phyloP scores from a whole-genome alignment of 2,113 vertebrate genomes.

The Odocoileus virginianus region DNA sequence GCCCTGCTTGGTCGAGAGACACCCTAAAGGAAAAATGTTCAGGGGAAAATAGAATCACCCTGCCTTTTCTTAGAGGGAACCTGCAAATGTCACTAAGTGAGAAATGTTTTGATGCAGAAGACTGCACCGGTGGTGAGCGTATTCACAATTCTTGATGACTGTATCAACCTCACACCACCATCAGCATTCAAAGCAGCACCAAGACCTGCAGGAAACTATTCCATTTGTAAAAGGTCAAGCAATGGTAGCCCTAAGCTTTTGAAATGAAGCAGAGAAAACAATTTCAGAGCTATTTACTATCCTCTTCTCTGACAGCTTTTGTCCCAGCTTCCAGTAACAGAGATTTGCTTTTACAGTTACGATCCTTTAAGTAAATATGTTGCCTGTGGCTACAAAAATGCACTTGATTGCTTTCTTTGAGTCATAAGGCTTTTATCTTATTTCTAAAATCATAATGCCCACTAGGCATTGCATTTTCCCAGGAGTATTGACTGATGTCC shows the following conservation, averaged over 20 bases:
- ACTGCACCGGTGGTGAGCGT: conserved; percentile 78
- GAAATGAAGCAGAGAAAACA: conserved; percentile 82
- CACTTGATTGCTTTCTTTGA: conserved; percentile 76
- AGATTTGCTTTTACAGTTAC: conserved; percentile 78
- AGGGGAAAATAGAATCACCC: conserved; percentile 34
- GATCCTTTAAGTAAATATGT: conserved; percentile 80
- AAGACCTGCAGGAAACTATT: conserved; percentile 81
- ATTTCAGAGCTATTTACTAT: conserved; percentile 82
- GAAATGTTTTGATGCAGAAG: conserved; percentile 81
- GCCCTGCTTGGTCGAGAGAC: neutral
- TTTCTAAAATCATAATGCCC: conserved; percentile 76
- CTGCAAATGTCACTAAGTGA: conserved; percentile 81
- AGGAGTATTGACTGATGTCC: conserved; percentile 60
- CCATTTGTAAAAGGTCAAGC: conserved; percentile 83
- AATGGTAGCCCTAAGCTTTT: conserved; percentile 79
- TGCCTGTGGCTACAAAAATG: conserved; percentile 74
- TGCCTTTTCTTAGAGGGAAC: conserved; percentile 80
- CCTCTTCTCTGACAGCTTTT: conserved; percentile 76
- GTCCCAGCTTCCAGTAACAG: conserved; percentile 77
- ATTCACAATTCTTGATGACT: conserved; percentile 82
- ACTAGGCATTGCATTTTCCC: conserved; percentile 64
- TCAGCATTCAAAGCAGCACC: conserved; percentile 79
- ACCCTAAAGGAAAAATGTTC: conserved; percentile 17
- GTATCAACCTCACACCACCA: conserved; percentile 82
- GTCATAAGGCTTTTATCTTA: conserved; percentile 78